A percentile compares a stretch with the other conserved stretches of the same genome.
Conservation (phyloP, 2,797 vertebrate species). For the Odontamblyopus rebecca region DNA sequence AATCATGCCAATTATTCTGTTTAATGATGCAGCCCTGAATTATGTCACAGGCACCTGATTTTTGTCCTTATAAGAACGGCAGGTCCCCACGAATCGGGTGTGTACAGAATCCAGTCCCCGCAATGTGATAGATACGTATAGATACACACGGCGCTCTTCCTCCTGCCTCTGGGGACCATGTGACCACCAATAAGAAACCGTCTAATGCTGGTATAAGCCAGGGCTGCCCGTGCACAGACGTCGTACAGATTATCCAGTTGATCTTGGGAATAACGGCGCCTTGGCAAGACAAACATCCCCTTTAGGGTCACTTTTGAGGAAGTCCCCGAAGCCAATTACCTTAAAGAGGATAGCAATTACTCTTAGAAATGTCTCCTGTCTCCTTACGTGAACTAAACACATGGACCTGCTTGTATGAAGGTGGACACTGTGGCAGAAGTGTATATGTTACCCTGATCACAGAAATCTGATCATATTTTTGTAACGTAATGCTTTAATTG, state of each 20-base stretch:
- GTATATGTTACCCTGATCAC: neutral
- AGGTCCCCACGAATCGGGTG: too few relatives aligned
- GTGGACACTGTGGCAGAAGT: neutral
- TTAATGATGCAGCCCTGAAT: too few relatives aligned
- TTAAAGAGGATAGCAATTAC: conserved; percentile 29
- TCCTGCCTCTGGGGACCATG: conserved; percentile 53
- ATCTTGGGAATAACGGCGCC: conserved; percentile 48
- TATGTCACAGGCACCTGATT: too few relatives aligned
- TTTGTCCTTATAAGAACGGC: too few relatives aligned
- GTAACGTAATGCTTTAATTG: too few relatives aligned
- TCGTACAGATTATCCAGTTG: conserved; percentile 49
- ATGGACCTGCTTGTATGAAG: neutral
- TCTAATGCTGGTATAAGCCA: conserved; percentile 41
- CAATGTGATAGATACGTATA: neutral
- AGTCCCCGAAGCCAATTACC: conserved; percentile 27
- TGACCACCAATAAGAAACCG: conserved; percentile 68
- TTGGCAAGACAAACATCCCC: conserved; percentile 60
- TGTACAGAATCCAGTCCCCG: too few relatives aligned
- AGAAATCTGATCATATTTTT: too few relatives aligned
- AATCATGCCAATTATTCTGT: too few relatives aligned
- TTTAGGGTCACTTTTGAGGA: conserved; percentile 26
- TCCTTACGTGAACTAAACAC: neutral
- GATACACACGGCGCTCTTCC: conserved; percentile 36
- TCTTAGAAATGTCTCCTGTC: conserved; percentile 4
- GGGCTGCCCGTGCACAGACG: conserved; percentile 27